Evolutionary conservation across 2,113 vertebrate genomes (phyloP), one percentile per base, ranked within the genome.

Genomic region (Jacana jacana): DNA sequence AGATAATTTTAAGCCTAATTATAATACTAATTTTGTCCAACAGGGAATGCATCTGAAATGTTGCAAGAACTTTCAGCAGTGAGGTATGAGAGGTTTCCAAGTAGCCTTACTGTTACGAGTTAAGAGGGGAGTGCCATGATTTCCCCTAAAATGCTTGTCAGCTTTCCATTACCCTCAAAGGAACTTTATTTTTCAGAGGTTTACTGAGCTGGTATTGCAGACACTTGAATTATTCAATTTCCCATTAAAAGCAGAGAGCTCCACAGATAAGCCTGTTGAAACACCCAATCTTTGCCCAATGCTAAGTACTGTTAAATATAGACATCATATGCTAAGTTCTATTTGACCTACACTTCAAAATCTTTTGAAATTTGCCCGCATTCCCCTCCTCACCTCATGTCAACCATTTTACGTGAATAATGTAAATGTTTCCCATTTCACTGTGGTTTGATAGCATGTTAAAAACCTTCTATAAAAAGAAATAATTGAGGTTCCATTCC

Each of bases 381-480:
- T 46, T 91, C 40, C 55, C 42, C 48, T 75, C 61, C 55, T 91
- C 51, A 66, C 60, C 83, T 92, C 0, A 0, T 60, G 20, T 70
- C 68, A 76, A 70, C 60, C 58, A 81, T 72, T 73, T 75, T 58
- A 8, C 31, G 42, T 39, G 55, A 90, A 81, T 63, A 86, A 51
- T 8, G 17, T 46, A 71, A 93, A 86, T 69, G 70, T 82, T 96
- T 91, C 66, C 58, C 22, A 28, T 75, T 92, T 49, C 22, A 42
- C 19, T 40, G 64, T 64, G 69, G 68, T 91, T 93, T 91, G 92
- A 89, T 64, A 68, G 61, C 22, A 1, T 44, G 22, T 44, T 93
- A 81, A 87, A 93, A 89, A 72, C 65, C 65, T 88, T 64, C 66
- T 68, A 87, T 91, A 85, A 80, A 90, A 96, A 86, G 65, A 93